phyloP scores from a whole-genome alignment of 2,888 invertebrate genomes.

The Drosophila pseudotakahashii region DNA sequence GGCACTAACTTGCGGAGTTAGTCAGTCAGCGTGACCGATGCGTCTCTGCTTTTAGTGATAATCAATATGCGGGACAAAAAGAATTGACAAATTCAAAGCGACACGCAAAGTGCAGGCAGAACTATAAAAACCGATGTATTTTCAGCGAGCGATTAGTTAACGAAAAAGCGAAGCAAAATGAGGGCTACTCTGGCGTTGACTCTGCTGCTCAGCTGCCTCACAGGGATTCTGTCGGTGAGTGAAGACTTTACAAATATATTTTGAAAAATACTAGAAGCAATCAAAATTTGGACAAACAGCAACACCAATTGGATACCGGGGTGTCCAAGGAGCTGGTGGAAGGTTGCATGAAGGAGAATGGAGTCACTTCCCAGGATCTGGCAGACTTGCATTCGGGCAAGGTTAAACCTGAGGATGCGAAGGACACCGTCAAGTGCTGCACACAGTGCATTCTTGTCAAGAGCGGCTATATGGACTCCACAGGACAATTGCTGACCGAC shows the following conservation, averaged over 20 bases:
- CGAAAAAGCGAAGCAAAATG: conserved; percentile 41
- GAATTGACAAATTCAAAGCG: conserved; percentile 19
- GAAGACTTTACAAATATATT: background rate
- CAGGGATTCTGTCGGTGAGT: conserved; percentile 45
- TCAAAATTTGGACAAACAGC: background rate
- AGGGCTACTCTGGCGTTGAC: conserved; percentile 44
- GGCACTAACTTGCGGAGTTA: conserved; percentile 10
- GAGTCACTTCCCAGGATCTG: conserved; percentile 46
- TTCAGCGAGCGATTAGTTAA: conserved; percentile 31
- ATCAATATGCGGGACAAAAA: conserved; percentile 33
- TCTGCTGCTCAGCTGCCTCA: conserved; percentile 51
- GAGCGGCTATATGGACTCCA: conserved; percentile 49
- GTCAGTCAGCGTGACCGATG: conserved; percentile 31
- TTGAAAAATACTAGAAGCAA: background rate
- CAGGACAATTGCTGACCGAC: conserved; percentile 32
- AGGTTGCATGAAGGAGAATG: conserved; percentile 51
- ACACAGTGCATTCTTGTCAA: conserved; percentile 51
- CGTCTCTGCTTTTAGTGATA: conserved; percentile 19
- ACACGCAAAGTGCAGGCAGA: conserved; percentile 17
- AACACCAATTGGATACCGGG: background rate
- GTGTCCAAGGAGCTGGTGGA: background rate
- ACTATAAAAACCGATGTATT: conserved; percentile 32
- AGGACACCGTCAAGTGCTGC: conserved; percentile 61
- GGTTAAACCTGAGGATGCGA: conserved; percentile 27
- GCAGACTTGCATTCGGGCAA: conserved; percentile 44